Conservation (phyloP, 2,888 invertebrate genomes). For the Ennomos fuscantarius region DNA sequence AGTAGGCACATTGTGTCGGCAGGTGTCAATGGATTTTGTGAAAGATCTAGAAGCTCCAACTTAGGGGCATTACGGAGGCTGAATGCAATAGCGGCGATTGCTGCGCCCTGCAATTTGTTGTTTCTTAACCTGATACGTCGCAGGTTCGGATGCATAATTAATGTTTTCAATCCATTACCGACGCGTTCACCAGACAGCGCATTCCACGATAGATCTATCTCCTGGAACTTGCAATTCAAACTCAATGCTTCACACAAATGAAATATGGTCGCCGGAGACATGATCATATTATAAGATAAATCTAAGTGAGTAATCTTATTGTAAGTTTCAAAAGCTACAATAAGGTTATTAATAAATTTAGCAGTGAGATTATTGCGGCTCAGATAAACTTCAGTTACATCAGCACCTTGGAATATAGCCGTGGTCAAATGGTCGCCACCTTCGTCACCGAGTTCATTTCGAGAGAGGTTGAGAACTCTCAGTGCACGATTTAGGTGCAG, state of each 20-base stretch:
- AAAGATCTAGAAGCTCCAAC: slow-evolving; percentile 54
- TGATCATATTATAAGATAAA: slow-evolving; percentile 65
- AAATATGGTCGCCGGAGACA: slow-evolving; percentile 45
- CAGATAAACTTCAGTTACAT: too few species aligned
- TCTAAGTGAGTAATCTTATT: slow-evolving; percentile 60
- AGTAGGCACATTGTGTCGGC: slow-evolving; percentile 55
- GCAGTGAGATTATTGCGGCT: slow-evolving; percentile 56
- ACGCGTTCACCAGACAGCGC: slow-evolving; percentile 43
- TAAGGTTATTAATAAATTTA: slow-evolving; percentile 48
- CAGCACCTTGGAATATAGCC: slow-evolving; percentile 42
- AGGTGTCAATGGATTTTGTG: slow-evolving; percentile 59
- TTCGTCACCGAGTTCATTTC: slow-evolving; percentile 57
- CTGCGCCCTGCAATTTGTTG: slow-evolving; percentile 55
- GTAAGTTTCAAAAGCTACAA: slow-evolving; percentile 55
- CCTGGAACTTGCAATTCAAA: slow-evolving; percentile 51
- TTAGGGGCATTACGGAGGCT: too few species aligned
- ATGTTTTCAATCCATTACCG: slow-evolving; percentile 44
- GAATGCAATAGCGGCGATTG: slow-evolving; percentile 15
- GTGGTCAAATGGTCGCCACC: slow-evolving; percentile 54
- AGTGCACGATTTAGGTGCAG: slow-evolving; percentile 48
- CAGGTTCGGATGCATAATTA: slow-evolving; percentile 49
- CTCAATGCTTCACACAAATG: slow-evolving; percentile 47
- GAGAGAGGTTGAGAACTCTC: slow-evolving; percentile 52
- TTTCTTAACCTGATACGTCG: slow-evolving; percentile 55
- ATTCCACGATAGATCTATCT: slow-evolving; percentile 66